phyloP scores from a whole-genome alignment of 2,888 invertebrate genomes.

The Parascotia fuliginaria region DNA sequence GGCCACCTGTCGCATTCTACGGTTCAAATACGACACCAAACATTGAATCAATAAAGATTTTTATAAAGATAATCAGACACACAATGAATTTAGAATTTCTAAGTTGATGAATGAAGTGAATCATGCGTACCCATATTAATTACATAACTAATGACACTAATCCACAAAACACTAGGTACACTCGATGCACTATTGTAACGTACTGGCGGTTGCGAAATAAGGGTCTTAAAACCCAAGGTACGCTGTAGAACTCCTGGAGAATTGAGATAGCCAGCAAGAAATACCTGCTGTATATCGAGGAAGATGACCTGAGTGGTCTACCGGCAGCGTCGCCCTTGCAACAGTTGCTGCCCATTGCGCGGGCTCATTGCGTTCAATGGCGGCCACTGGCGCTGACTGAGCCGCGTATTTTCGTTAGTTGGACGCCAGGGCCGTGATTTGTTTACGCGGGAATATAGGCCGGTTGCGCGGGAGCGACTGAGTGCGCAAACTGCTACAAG shows the following conservation, averaged over 20 bases:
- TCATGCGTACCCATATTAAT: slow-evolving; percentile 36
- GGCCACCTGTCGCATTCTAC: slow-evolving; percentile 9
- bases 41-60: neutral
- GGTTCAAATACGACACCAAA: slow-evolving; percentile 16
- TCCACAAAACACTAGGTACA: slow-evolving; percentile 43
- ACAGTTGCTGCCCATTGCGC: slow-evolving; percentile 86
- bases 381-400: slow-evolving; percentile 74
- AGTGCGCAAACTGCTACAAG: neutral
- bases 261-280: slow-evolving; percentile 69
- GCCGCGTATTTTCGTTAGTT: slow-evolving; percentile 69
- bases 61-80: slow-evolving; percentile 21
- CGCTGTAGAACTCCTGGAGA: slow-evolving; percentile 66
- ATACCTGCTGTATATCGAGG: slow-evolving; percentile 84
- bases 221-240: slow-evolving; percentile 71
- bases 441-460: slow-evolving; percentile 48
- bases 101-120: slow-evolving; percentile 23
- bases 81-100: slow-evolving; percentile 24
- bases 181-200: slow-evolving; percentile 59
- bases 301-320: slow-evolving; percentile 73
- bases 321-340: slow-evolving; percentile 85
- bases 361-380: slow-evolving; percentile 73
- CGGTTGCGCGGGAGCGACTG: slow-evolving; percentile 27
- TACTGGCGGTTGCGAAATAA: slow-evolving; percentile 56
- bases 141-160: slow-evolving; percentile 41
- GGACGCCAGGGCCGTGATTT: slow-evolving; percentile 65